Base-by-base conservation (phyloP, 2,888 invertebrate species). In the Callyntrura guangdongensis region DNA sequence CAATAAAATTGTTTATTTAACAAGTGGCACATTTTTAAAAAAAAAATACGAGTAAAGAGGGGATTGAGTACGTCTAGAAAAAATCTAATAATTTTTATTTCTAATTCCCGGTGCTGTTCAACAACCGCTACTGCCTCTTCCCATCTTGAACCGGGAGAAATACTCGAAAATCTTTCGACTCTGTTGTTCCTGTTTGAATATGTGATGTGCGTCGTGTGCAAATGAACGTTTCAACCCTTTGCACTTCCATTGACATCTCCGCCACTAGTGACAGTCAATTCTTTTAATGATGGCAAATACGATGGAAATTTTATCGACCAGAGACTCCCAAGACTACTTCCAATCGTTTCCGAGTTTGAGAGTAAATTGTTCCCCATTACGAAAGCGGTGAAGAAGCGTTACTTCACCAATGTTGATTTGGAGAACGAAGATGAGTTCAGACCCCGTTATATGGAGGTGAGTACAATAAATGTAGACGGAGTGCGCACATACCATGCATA, bases 231-330 rank as follows among this genome's bases (percentile, higher is more conserved):
- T 67, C 64, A 64, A 83, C 69, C 36, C 69, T 85, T 27, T 53
- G 27, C 17, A 64, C 27, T 49, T 47, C 47, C 36, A 36, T 6
- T 36, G 64, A 72, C 84, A 67, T 72, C 36, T 36, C 36, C 36
- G 36, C 36, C 84, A 56, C 25, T 87, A 94, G 94, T 94, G 79
- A 94, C 94, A 56, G 79, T 94, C 87, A 94, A 94, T 91, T 92
- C 94, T 20, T 94, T 94, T 91, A 94, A 93, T 92, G 94, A 93
- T 91, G 94, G 94, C n/a, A 92, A 93, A 79, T 94, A 94, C 92
- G 94, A 94, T 92, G 94, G 94, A 81, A 94, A 94, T 85, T 94
- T 94, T 92, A 92, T 94, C 88, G 94, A 94, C 87, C 94, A 94
- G 83, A 91, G 94, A 36, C 77, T 94, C 67, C 94, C 94, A 61